Base-by-base conservation (phyloP, 2,797 vertebrate species). In the Parauchenoglanis ngamensis region DNA sequence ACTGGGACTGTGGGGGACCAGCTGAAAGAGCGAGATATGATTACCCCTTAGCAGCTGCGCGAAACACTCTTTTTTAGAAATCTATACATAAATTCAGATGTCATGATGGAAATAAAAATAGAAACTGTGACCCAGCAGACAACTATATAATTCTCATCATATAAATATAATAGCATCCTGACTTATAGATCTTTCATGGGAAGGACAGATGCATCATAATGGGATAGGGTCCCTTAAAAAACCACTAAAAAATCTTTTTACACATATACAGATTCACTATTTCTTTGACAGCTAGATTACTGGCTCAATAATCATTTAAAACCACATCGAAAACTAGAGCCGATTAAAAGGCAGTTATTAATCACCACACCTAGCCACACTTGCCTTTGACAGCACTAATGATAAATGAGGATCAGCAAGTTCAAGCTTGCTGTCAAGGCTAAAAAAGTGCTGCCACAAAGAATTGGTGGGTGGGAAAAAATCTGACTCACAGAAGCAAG, bases 401-500 rank as follows among this genome's bases (percentile, higher is more conserved):
- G 65, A 82, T 68, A 23, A 61, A 87, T 78, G 72, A 83, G 73
- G 76, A 87, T n/a, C 87, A 90, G 85, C 77, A 82, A 85, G 86
- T 89, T 85, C 77, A 77, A 86, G 79, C 75, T 86, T 77, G 87
- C 78, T 80, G 87, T 85, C 73, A 79, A 46, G 78, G 78, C 73
- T 83, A 84, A 73, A 81, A 75, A 89, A 85, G 65, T 82, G 77
- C 84, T 79, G 78, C 59, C 79, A 78, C 61, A 83, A 63, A 86
- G 59, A 89, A 75, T 46, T 68, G 40, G 73, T 85, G 87, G 83
- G 78, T 72, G 87, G 72, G 86, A 85, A 11, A 85, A 68, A 79
- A 79, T 83, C 40, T 84, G 73, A 88, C 86, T 79, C 89, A 87
- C 73, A 59, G 52, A 89, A 40, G 59, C 82, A 83, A 76, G 86